Base-by-base conservation (phyloP, 2,888 invertebrate genomes). In the Lithodes maja region DNA sequence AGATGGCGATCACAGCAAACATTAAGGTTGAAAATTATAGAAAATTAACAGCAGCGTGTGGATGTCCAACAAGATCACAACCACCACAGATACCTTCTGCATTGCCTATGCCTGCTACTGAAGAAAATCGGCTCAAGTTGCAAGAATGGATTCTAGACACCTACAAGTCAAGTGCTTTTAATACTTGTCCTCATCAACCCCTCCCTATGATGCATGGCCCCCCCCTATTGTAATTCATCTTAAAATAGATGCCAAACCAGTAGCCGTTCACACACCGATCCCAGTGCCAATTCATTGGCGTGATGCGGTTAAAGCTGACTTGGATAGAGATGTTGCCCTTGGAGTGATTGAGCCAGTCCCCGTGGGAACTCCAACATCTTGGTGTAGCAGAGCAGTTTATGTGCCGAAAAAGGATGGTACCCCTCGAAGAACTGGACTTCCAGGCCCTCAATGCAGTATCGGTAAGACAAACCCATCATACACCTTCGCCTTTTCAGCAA, bases 211-310 rank as follows among this genome's bases (percentile, higher is more conserved):
- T 78, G 50, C n/a, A 50, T 78, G 78, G 78, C 17, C 78, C 17
- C 78, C 17, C 3, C 78, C 78, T 78, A 15, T 61, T 12, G 53
- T 52, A n/a, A 52, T 52, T 52, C 1, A 71, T n/a, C 12, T 71
- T n/a, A 71, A n/a, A n/a, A n/a, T 0, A 71, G 81, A 81, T 81
- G 81, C n/a, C 9, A 33, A n/a, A 9, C 81, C 55, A 55, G 55
- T 55, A 53, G 81, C 81, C n/a, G 54, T 81, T 17, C 81, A 81
- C 33, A 54, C 81, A 2, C 81, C 81, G 7, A 17, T 53, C 55
- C 81, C 81, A 55, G 61, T 81, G 15, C 81, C 81, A 54, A 2
- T 61, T 12, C 81, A 81, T 17, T 55, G 81, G 81, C 81, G 33
- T 17, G 52, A 81, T 12, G 54, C 54, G 3, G 55, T 81, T 17